Conservation (phyloP, 2,888 invertebrate genomes). For the Pammene fasciana region DNA sequence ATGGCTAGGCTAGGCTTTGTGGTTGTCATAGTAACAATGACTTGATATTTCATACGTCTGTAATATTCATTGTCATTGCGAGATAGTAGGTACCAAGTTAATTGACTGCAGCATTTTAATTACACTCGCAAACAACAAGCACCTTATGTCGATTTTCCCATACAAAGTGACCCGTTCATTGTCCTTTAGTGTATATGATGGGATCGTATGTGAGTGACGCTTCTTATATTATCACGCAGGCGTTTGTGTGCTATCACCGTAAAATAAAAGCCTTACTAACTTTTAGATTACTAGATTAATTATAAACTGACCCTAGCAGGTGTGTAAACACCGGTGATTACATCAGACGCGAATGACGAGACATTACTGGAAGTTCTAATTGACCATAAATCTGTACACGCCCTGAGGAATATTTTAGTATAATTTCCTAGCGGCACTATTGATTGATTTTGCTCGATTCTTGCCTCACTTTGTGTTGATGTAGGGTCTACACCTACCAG, state of each 20-base stretch:
- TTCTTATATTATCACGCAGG: neutral
- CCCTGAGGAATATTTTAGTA: slow-evolving; percentile 44
- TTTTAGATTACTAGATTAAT: neutral
- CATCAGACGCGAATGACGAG: slow-evolving; percentile 22
- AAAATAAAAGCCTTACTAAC: neutral
- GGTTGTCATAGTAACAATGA: too few species aligned
- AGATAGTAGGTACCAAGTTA: too few species aligned
- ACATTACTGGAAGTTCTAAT: slow-evolving; percentile 48
- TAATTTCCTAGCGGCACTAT: slow-evolving; percentile 36
- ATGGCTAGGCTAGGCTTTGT: too few species aligned
- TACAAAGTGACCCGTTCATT: too few species aligned
- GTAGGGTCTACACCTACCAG: slow-evolving; percentile 4
- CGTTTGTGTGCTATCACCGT: neutral
- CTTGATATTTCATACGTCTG: too few species aligned
- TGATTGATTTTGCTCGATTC: slow-evolving; percentile 40
- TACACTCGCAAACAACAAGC: too few species aligned
- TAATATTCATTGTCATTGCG: too few species aligned
- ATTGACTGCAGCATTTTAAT: too few species aligned
- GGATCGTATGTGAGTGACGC: neutral
- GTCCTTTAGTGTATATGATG: too few species aligned
- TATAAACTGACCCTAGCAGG: slow-evolving; percentile 1
- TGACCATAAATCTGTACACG: slow-evolving; percentile 52
- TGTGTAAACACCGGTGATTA: slow-evolving; percentile 21
- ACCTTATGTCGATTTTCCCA: too few species aligned
- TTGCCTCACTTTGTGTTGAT: slow-evolving; percentile 29